A percentile compares a stretch with the other conserved stretches of the same genome.
These are phyloP conservation scores for Allacma fusca DNA, from an alignment of 2,888 invertebrate species.

Conservation along the genomic window DNA sequence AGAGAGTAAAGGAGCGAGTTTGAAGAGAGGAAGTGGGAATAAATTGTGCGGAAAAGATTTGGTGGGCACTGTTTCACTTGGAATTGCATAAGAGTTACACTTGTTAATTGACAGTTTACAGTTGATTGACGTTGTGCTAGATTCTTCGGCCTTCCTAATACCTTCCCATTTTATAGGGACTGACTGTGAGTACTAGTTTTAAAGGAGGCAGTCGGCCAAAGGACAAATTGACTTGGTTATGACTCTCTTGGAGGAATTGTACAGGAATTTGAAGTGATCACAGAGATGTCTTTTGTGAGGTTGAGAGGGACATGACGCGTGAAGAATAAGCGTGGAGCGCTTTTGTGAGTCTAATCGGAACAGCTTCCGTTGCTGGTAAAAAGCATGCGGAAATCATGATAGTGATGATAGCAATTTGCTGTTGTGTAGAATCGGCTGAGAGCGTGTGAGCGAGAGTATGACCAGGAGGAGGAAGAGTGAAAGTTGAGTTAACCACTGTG, in stretches of 20 bases:
- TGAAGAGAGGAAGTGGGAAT: too few relatives aligned
- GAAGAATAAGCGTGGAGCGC: slow-evolving; percentile 18
- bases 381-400: background rate
- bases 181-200: too few relatives aligned
- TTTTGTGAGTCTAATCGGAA: slow-evolving; percentile 36
- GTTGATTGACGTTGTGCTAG: slow-evolving; percentile 10
- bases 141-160: slow-evolving; percentile 3
- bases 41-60: too few relatives aligned
- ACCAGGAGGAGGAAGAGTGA: slow-evolving; percentile 36
- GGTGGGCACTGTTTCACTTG: too few relatives aligned
- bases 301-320: slow-evolving; percentile 33
- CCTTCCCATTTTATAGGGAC: background rate
- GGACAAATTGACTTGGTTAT: background rate
- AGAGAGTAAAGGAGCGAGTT: too few relatives aligned
- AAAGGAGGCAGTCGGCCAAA: background rate
- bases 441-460: slow-evolving; percentile 14
- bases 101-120: background rate
- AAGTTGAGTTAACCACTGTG: slow-evolving; percentile 24
- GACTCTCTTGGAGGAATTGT: background rate
- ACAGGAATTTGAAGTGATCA: slow-evolving; percentile 1
- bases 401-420: background rate
- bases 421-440: background rate
- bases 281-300: slow-evolving; percentile 33
- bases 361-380: slow-evolving; percentile 32
- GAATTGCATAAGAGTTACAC: too few relatives aligned